These are phyloP conservation scores for Limnephilus marmoratus DNA, from an alignment of 2,888 invertebrate species.

Conservation along the genomic window DNA sequence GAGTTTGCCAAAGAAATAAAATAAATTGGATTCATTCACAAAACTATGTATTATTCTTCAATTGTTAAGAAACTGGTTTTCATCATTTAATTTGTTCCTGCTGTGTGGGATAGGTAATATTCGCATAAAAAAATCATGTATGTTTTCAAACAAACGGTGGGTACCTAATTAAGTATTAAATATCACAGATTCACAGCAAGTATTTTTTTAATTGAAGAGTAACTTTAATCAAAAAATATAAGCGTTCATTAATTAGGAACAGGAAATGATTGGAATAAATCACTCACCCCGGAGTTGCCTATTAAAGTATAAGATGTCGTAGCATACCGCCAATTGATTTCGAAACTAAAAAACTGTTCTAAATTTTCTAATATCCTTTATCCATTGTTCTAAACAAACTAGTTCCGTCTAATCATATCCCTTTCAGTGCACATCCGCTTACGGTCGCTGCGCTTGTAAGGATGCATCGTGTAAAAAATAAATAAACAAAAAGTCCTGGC, in stretches of 20 bases:
- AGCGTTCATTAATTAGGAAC: background rate
- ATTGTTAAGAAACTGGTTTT: background rate
- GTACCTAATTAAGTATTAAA: background rate
- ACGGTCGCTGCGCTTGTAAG: conserved; percentile 1
- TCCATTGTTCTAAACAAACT: conserved; percentile 30
- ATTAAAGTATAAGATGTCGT: background rate
- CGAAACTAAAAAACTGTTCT: background rate
- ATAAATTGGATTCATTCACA: background rate
- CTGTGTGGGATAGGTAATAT: background rate
- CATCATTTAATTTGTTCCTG: background rate
- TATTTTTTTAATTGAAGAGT: conserved; percentile 14
- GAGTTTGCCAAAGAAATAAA: too few relatives aligned
- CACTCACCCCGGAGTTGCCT: background rate
- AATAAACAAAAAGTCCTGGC: conserved; percentile 5
- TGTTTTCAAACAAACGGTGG: background rate
- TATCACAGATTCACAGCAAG: background rate
- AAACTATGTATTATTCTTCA: background rate
- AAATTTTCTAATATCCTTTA: conserved; percentile 39
- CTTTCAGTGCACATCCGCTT: conserved; percentile 22
- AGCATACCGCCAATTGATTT: conserved; percentile 22
- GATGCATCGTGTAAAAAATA: conserved; percentile 32
- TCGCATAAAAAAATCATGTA: background rate
- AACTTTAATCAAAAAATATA: background rate
- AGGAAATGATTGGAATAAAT: conserved; percentile 2
- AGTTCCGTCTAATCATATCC: conserved; percentile 28